These are phyloP conservation scores for Nomada goodeniana DNA, from an alignment of 2,888 invertebrate genomes.

Conservation along the genomic window DNA sequence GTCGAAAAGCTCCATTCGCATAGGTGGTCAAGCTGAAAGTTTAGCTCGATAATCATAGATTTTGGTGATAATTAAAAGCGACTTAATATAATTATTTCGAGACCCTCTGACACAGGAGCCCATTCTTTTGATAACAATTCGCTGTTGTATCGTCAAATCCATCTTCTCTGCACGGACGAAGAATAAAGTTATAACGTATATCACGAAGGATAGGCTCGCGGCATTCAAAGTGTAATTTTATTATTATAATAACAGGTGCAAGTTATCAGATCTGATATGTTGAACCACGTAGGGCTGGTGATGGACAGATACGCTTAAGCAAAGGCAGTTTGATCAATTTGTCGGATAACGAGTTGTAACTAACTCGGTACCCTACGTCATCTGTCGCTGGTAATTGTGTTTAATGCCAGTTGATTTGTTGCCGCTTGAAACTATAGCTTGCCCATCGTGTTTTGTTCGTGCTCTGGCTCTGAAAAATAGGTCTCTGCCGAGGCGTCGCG, in stretches of 20 bases:
- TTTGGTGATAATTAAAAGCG: too few relatives aligned
- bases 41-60: too few relatives aligned
- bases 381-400: conserved; percentile 76
- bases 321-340: conserved; percentile 74
- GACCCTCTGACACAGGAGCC: too few relatives aligned
- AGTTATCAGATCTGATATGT: conserved; percentile 66
- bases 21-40: too few relatives aligned
- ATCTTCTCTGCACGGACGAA: background rate
- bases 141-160: too few relatives aligned
- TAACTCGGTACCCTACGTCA: conserved; percentile 70
- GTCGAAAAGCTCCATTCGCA: too few relatives aligned
- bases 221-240: conserved; percentile 40
- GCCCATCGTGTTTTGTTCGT: conserved; percentile 19
- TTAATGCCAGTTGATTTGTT: conserved; percentile 80
- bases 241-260: conserved; percentile 63
- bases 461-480: conserved; percentile 29
- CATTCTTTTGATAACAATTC: too few relatives aligned
- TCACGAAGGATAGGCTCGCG: conserved; percentile 2
- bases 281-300: conserved; percentile 52
- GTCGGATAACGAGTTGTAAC: conserved; percentile 67
- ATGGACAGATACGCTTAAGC: conserved; percentile 60
- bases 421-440: conserved; percentile 72
- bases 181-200: background rate
- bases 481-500: background rate
- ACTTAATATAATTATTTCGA: too few relatives aligned